A percentile compares a stretch with the other conserved stretches of the same genome.
Conservation (phyloP, 2,797 vertebrate genomes). For the Enteromius radiatus region DNA sequence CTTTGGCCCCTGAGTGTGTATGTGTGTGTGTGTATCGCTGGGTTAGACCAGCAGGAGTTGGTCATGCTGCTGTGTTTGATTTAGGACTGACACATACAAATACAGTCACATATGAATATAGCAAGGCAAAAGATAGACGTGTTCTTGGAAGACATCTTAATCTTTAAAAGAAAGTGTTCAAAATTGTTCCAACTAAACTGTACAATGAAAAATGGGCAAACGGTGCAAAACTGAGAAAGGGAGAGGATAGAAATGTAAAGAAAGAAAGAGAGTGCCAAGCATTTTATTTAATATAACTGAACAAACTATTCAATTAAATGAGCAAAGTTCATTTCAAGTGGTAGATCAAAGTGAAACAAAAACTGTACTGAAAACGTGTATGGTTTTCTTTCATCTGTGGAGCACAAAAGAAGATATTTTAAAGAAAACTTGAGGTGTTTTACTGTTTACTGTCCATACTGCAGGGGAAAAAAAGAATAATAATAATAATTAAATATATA, state of each 20-base stretch:
- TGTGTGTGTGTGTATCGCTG: neutral
- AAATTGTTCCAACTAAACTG: neutral
- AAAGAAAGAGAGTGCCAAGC: neutral
- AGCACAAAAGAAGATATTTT: neutral
- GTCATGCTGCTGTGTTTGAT: constrained; percentile 48
- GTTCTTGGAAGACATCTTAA: constrained; percentile 47
- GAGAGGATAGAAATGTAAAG: neutral
- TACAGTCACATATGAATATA: constrained; percentile 38
- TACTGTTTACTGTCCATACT: too few relatives aligned
- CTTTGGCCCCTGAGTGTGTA: constrained; percentile 36
- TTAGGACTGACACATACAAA: constrained; percentile 45
- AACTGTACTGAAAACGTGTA: neutral
- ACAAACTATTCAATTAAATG: neutral
- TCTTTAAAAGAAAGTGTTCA: constrained; percentile 19
- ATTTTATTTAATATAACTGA: neutral
- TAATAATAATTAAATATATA: too few relatives aligned
- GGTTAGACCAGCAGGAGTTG: constrained; percentile 33
- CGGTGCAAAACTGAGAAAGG: neutral
- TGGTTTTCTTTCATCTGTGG: neutral
- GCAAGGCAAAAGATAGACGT: constrained; percentile 19
- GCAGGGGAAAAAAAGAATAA: too few relatives aligned
- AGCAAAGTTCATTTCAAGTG: neutral
- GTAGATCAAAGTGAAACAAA: neutral
- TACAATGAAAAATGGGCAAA: constrained; percentile 1
- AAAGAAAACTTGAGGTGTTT: neutral